Base-by-base conservation (phyloP, 2,113 vertebrate species). In the Prietella phreatophila region DNA sequence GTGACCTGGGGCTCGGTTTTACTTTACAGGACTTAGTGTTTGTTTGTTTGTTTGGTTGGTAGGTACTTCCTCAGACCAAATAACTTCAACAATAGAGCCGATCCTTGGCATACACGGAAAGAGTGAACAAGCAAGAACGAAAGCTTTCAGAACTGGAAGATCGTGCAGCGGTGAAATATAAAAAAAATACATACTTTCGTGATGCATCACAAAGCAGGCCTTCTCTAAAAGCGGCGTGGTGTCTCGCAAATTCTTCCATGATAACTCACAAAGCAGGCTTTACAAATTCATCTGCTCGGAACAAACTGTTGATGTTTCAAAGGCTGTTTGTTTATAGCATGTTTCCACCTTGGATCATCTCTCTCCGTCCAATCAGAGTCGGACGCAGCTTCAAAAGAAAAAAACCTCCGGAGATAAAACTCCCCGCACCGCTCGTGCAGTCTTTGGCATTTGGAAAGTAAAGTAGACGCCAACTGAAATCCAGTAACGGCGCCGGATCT, bases 181-280 rank as follows among this genome's bases (percentile, higher is more conserved):
- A 61, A n/a, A 67, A 30, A n/a, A 42, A 75, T 47, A 55, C 58
- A 55, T 81, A 36, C 30, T 27, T 61, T 61, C 2, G 3, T 6
- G 80, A 82, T 82, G 80, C 30, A 7, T 61, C 56, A 61, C 19
- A 61, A 39, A 61, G 33, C 76, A 73, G 69, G 33, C 67, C 25
- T 56, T n/a, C 53, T 56, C 30, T 79, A 30, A 60, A 80, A 81
- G 10, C 30, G 25, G 79, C 36, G 30, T 4, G 53, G 53, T 81
- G 14, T 7, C n/a, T 19, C 3, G 22, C 15, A 42, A 82, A 82
- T 60, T 82, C 56, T 14, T 60, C 27, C 80, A 25, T 1, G 0
- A 82, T 82, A 82, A 82, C 27, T 82, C 56, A 82, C 20, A 81
- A 81, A 81, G 27, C 79, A 36, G n/a, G 8, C 33, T 4, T 60